Base-by-base conservation (phyloP, 2,797 vertebrate species). In the Brachymystax lenok region DNA sequence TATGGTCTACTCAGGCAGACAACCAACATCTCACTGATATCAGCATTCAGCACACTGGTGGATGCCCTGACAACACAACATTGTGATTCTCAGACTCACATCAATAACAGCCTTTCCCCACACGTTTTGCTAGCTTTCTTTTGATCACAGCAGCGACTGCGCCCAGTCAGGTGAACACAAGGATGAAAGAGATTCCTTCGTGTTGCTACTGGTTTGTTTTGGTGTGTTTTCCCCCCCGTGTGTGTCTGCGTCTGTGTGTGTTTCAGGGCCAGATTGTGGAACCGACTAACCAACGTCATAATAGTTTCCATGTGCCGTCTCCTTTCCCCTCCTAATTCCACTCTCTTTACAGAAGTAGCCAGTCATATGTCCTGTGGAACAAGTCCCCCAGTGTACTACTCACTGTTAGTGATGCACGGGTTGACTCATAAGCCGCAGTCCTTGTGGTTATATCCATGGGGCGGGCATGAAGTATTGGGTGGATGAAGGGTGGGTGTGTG, bases 221-320 rank as follows among this genome's bases (percentile, higher is more conserved):
- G 70, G 50, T 28, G 70, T 27, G 12, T 27, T 71, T 27, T 13
- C 24, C 46, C 63, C 63, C 46, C 19, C 1, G 6, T 33, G n/a
- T 68, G 66, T 33, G 61, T 64, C 7, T 63, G 61, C 24, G 7
- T 27, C 17, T 46, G 35, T 19, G 33, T 46, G 28, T 35, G 19
- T 52, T 17, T 10, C 59, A 61, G 21, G n/a, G 16, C 24, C 27
- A 56, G 24, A 71, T 12, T 54, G 12, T 50, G 14, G 50, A 71
- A 71, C 69, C 10, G 40, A 46, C 40, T 46, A 46, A 46, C 40
- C 40, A 21, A 46, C 21, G 6, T 24, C 24, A 27, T 72, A 72
- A 72, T 72, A 24, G 50, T 24, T 72, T 54, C 50, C 30, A 86
- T 74, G 69, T 89, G 87, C 35, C 8, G 52, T 40, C 73, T 66